Evolutionary conservation across 2,888 invertebrate genomes (phyloP), one percentile per base, ranked within the genome.

Genomic region (Fragum whitleyi): DNA sequence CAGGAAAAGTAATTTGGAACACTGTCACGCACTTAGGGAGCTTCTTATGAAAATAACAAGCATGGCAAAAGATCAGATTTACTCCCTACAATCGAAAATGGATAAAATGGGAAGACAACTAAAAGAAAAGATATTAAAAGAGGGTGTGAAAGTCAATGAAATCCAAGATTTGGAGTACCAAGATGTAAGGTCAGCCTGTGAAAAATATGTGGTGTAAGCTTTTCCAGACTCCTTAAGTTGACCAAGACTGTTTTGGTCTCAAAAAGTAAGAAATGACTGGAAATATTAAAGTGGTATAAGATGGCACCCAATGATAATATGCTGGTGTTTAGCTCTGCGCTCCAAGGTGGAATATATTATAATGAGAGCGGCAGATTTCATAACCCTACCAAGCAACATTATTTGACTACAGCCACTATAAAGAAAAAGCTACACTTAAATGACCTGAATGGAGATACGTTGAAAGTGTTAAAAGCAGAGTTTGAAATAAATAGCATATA

Each of bases 401-500:
- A 9, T 85, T 76, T 72, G 85, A 82, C 42, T 85, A 82, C 29
- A 71, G 74, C 0, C 82, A 85, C 53, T 80, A 70, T 26, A n/a
- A n/a, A 70, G 74, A 16, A 77, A 67, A 36, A 81, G 78, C 65
- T 71, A 61, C 1, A 28, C 74, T n/a, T n/a, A n/a, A n/a, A n/a
- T 3, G 81, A 74, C 2, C 73, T 77, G 26, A 47, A 77, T 0
- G 26, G 23, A 16, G 82, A 82, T 72, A 68, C 79, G 0, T 39
- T 77, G 5, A 61, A 80, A 47, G 21, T 75, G n/a, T 32, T 83
- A n/a, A 32, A 76, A 29, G 47, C 21, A 9, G 80, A 85, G 51
- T 73, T 77, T 36, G 53, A 67, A 42, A 78, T 75, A 57, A 2
- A 23, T 11, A 71, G 42, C 5, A 70, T 74, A 74, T 59, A 74